Evolutionary conservation across 1,140 invertebrate species (phyloP), one percentile per base, ranked within the genome.

Genomic region (Bombus balteatus): DNA sequence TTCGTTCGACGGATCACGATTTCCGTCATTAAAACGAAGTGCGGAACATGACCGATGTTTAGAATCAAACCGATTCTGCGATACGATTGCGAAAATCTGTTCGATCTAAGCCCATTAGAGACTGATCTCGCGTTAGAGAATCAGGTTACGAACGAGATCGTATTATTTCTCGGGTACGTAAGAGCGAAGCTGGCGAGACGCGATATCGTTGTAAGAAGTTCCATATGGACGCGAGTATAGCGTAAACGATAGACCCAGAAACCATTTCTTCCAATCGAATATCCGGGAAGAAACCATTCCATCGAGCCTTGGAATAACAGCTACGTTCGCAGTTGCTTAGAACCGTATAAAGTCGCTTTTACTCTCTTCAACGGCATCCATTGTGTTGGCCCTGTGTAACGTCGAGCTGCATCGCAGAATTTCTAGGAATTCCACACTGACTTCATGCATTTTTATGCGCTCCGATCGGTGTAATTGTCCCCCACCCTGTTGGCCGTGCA

Each of bases 361-460:
- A 68, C 59, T 25, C 34, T 53, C 39, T n/a, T 41, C 71, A 6
- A 28, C 22, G 47, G 75, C 22, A 37, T 78, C 47, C 32, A 34
- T 57, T 28, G n/a, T n/a, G 72, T 53, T 0, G 37, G 6, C 22
- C 15, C 15, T 4, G 9, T 59, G 68, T 43, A 84, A 80, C 25
- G 77, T 79, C 78, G 78, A 43, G 81, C 81, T 77, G 80, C 70
- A 53, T 32, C 53, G 78, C 25, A 32, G 85, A 81, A 87, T 78
- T 85, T 68, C 62, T 77, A 87, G 76, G 66, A 88, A 88, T 82
- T 88, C 72, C 72, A 78, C 77, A 34, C 68, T 71, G 72, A 83
- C 88, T 83, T 90, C 86, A 90, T 90, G 88, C 89, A 90, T 90
- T 90, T 90, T 90, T 90, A 90, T 90, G 53, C 83, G 15, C 59